Conservation (phyloP, 2,888 invertebrate genomes). For the Germaria angustata region DNA sequence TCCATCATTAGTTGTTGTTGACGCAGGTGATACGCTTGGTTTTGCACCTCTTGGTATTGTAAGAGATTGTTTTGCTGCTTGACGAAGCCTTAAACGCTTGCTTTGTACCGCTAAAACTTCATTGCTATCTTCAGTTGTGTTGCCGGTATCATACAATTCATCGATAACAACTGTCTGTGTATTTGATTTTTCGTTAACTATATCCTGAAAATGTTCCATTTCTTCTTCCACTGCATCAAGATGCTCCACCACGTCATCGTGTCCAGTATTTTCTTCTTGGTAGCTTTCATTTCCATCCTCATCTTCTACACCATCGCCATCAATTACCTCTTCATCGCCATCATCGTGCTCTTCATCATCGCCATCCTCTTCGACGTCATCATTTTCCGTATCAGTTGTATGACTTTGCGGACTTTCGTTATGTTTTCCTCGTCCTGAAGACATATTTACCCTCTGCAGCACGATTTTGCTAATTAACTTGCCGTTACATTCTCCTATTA, state of each 20-base stretch:
- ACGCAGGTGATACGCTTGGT: constrained; percentile 57
- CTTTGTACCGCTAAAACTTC: constrained; percentile 64
- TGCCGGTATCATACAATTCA: constrained; percentile 59
- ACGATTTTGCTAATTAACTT: constrained; percentile 76
- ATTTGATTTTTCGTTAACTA: constrained; percentile 31
- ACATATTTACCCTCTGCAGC: constrained; percentile 71
- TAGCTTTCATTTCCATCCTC: constrained; percentile 63
- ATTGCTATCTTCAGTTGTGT: constrained; percentile 67
- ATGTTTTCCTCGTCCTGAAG: constrained; percentile 40
- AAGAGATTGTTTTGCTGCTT: constrained; percentile 57
- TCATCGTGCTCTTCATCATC: constrained; percentile 32
- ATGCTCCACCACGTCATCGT: constrained; percentile 34
- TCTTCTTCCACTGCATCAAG: background rate
- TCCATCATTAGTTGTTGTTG: constrained; percentile 56
- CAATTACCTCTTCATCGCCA: constrained; percentile 54
- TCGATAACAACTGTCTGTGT: constrained; percentile 28
- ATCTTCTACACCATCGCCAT: constrained; percentile 32
- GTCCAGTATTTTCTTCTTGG: constrained; percentile 63
- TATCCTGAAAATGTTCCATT: constrained; percentile 22
- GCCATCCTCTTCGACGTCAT: constrained; percentile 60
- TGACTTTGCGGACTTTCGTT: constrained; percentile 57
- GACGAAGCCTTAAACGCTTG: constrained; percentile 50
- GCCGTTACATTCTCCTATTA: constrained; percentile 73
- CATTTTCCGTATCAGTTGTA: constrained; percentile 68
- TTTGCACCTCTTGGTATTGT: constrained; percentile 66